phyloP scores from a whole-genome alignment of 30 jellyfish, hydroid and myxozoan species.

The Cassiopea andromeda region DNA sequence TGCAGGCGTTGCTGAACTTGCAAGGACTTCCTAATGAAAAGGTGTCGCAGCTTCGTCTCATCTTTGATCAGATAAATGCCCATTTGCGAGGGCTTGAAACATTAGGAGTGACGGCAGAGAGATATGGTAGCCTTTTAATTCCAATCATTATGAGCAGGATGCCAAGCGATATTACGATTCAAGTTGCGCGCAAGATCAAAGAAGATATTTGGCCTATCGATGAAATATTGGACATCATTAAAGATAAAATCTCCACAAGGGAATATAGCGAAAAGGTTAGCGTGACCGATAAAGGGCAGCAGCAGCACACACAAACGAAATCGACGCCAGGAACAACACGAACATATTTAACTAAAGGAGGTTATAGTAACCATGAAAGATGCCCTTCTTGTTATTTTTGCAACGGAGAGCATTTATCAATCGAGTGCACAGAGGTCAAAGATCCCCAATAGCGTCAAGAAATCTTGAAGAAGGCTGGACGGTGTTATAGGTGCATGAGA shows the following conservation, averaged over 20 bases:
- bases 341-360: background rate
- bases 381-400: background rate
- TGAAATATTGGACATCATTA: background rate
- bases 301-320: background rate
- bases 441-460: slow-evolving; percentile 3
- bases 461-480: slow-evolving; percentile 22
- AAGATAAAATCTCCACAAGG: background rate
- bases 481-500: slow-evolving; percentile 30
- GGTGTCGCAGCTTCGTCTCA: background rate
- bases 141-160: background rate
- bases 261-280: background rate
- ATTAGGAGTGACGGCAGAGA: background rate
- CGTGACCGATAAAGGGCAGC: background rate
- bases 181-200: background rate
- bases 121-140: background rate
- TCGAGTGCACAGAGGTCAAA: slow-evolving; percentile 3
- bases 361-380: background rate
- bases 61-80: background rate
- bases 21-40: background rate
- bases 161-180: background rate
- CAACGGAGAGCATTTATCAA: background rate
- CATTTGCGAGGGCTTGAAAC: background rate
- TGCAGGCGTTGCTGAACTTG: slow-evolving; percentile 14
- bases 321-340: background rate
- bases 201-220: background rate